These are phyloP conservation scores for Tetrapedia diversipes DNA, from an alignment of 2,888 invertebrate species.

Conservation along the genomic window DNA sequence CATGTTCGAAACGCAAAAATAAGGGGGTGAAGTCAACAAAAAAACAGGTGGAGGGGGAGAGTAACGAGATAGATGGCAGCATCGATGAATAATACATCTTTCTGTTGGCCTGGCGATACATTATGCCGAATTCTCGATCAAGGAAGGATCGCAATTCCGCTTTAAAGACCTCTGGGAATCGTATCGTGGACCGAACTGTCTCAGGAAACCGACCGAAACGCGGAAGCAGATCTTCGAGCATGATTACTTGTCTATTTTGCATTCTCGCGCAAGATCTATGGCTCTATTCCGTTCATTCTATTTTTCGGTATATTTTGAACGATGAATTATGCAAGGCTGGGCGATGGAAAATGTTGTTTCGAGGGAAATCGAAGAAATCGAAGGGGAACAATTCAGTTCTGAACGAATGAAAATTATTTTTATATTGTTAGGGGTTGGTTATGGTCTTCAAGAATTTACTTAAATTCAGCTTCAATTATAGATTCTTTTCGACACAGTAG, in stretches of 20 bases:
- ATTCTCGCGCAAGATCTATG: too few relatives aligned
- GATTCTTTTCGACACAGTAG: too few relatives aligned
- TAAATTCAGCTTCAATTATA: too few relatives aligned
- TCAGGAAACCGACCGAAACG: background rate
- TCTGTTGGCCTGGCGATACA: slow-evolving; percentile 73
- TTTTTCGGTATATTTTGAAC: too few relatives aligned
- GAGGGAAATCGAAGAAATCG: too few relatives aligned
- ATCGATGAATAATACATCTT: slow-evolving; percentile 81
- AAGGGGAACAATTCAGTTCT: too few relatives aligned
- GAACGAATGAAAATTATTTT: too few relatives aligned
- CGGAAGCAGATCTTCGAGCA: background rate
- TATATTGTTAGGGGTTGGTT: too few relatives aligned
- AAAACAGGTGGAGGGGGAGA: slow-evolving; percentile 13
- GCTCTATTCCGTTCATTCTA: background rate
- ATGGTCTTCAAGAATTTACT: too few relatives aligned
- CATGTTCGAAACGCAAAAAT: slow-evolving; percentile 6
- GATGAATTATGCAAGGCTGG: background rate
- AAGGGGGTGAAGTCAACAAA: background rate
- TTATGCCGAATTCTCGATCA: slow-evolving; percentile 73
- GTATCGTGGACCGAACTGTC: slow-evolving; percentile 36
- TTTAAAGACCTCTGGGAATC: slow-evolving; percentile 63
- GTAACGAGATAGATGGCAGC: slow-evolving; percentile 26
- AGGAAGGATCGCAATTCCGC: slow-evolving; percentile 62
- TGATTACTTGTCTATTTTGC: slow-evolving; percentile 7
- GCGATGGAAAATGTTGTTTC: background rate